Base-by-base conservation (phyloP, 2,113 vertebrate genomes). In the Ammodytes dubius region DNA sequence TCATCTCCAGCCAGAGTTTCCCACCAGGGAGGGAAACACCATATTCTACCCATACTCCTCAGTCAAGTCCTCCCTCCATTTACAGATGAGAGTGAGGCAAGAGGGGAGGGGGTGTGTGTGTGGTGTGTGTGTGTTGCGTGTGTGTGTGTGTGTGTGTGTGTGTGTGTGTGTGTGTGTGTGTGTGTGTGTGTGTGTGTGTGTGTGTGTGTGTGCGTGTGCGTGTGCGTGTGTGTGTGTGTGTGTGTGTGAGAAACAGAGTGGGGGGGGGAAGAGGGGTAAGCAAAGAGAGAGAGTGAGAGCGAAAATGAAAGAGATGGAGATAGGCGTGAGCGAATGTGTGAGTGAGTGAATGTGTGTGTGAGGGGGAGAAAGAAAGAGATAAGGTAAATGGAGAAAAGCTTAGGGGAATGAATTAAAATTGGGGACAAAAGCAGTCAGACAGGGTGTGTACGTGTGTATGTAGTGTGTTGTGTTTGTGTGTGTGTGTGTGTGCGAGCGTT, bases 301-400 rank as follows among this genome's bases (percentile, higher is more conserved):
- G 76, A 91, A 90, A 92, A 88, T 90, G 88, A 93, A 92, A 93
- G 87, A 80, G 89, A 92, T 91, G 87, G 90, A 91, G 89, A 92
- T 92, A 91, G 89, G 86, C 64, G 14, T 80, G 88, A 91, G 79
- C 91, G 90, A 88, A 87, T 87, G 84, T 89, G 78, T 84, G 84
- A 90, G 78, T 84, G 90, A 77, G 82, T 79, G 84, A 82, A 83
- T 79, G 82, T 85, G 83, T 77, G 82, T 84, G 82, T 79, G 83
- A 83, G 82, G 82, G 79, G 66, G 81, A 88, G 86, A 88, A 79
- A 91, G 85, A 91, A 84, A 91, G 79, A 88, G 91, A 93, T 92
- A 93, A 92, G 90, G 88, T 86, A 91, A 94, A 88, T 92, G 90
- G 93, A 92, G 85, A 91, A 93, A 91, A 93, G 87, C 91, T 89